Base-by-base conservation (phyloP, 2,113 vertebrate species). In the Serilophus lunatus region DNA sequence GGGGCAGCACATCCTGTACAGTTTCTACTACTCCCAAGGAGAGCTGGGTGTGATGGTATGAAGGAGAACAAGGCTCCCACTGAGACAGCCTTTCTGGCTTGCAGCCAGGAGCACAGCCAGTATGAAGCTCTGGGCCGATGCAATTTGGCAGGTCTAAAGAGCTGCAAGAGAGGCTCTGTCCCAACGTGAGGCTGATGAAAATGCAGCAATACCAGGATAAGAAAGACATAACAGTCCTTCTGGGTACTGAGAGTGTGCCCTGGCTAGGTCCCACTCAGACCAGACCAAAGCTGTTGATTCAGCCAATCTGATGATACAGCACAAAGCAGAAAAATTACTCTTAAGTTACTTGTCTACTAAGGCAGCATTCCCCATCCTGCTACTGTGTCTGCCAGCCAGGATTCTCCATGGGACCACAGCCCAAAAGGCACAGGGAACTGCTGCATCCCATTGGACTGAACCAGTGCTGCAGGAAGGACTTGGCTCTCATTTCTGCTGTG, bases 191-290 rank as follows among this genome's bases (percentile, higher is more conserved):
- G 13, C 45, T 74, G 20, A 38, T 22, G 5, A 31, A 88, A 78
- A 19, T 9, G 9, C 78, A 71, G 28, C 18, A 51, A 65, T 12
- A 47, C 26, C 53, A 51, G 44, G 40, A 42, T 2, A 5, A 70
- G 56, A 53, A 0, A 1, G 15, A 50, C 4, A 5, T 33, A 15
- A n/a, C 2, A n/a, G 11, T 71, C 14, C 23, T 71, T 65, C 12
- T 12, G 47, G n/a, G 19, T 13, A 49, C 7, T 33, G 17, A 12
- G 33, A 75, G 28, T 50, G 14, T 47, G 29, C 18, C 23, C 26
- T 70, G 31, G 8, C 57, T 47, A 69, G 29, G 61, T 61, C 26
- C 28, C 4, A 4, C 22, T 86, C 40, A 35, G n/a, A n/a, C 2
- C 3, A 10, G 23, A 31, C 31, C 60, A 74, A 84, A 81, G 15